phyloP scores from a whole-genome alignment of 1,140 invertebrate species.

The Macrosteles quadrilineatus region DNA sequence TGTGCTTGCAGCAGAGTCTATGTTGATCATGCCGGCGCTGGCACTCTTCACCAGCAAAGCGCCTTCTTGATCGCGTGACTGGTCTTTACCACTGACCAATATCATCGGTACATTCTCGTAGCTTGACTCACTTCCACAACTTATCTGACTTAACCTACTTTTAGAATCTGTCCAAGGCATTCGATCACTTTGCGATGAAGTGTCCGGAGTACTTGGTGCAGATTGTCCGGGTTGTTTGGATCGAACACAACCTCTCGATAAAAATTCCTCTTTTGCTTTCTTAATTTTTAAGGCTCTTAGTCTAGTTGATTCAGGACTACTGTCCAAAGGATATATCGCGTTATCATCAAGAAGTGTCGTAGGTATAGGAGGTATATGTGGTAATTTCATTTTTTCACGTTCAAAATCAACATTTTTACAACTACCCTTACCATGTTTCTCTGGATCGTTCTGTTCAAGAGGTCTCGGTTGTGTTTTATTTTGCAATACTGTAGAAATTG shows the following conservation, averaged over 20 bases:
- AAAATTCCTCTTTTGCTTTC: conserved; percentile 64
- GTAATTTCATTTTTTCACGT: background rate
- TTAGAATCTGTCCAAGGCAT: conserved; percentile 33
- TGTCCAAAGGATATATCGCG: background rate
- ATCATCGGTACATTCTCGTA: conserved; percentile 44
- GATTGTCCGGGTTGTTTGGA: conserved; percentile 2
- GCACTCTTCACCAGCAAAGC: conserved; percentile 63
- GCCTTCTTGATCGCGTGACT: conserved; percentile 25
- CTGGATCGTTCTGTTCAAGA: no score
- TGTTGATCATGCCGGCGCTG: conserved; percentile 70
- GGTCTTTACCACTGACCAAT: conserved; percentile 32
- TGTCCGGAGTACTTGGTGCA: conserved; percentile 26
- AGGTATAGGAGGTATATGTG: conserved; percentile 13
- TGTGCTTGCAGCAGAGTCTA: conserved; percentile 48
- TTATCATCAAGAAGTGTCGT: background rate
- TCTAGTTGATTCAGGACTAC: conserved; percentile 25
- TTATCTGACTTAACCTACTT: conserved; percentile 56
- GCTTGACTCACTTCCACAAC: conserved; percentile 58
- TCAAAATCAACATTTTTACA: no score
- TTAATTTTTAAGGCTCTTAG: conserved; percentile 56
- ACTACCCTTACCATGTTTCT: no score
- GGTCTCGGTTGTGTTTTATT: background rate
- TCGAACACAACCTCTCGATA: conserved; percentile 45
- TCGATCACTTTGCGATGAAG: conserved; percentile 44
- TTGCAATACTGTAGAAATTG: background rate